Evolutionary conservation across 2,888 invertebrate genomes (phyloP).

Genomic region (Caenorhabditis sinica): DNA sequence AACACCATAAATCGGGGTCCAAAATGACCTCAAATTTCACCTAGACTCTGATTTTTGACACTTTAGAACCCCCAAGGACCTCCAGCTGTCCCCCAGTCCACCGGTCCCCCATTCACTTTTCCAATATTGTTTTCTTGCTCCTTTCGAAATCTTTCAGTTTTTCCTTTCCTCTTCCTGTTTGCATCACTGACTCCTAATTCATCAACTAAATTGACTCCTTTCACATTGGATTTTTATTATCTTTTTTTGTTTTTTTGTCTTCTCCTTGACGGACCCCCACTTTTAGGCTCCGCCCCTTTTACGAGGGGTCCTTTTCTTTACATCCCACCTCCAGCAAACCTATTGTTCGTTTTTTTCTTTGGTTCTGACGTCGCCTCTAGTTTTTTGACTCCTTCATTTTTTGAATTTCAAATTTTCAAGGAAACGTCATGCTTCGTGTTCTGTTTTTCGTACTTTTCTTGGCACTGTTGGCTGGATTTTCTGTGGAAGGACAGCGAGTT

Average conservation of each 20-base stretch:
- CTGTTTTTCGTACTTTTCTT: not conserved
- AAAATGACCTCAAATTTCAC: too few relatives aligned
- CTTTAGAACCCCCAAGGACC: too few relatives aligned
- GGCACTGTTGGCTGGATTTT: not conserved
- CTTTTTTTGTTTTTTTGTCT: conserved; percentile 9
- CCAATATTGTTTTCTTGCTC: too few relatives aligned
- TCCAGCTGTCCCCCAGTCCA: too few relatives aligned
- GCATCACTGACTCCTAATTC: conserved; percentile 27
- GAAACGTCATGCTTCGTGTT: conserved; percentile 15
- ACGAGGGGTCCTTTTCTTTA: not conserved
- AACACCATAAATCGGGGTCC: too few relatives aligned
- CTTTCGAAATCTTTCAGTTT: too few relatives aligned
- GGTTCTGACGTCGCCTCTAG: not conserved
- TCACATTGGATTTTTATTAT: conserved; percentile 13
- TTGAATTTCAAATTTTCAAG: conserved; percentile 3
- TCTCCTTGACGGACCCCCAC: too few relatives aligned
- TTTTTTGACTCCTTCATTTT: not conserved
- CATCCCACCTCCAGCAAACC: not conserved
- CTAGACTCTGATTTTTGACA: too few relatives aligned
- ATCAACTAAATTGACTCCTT: conserved; percentile 52
- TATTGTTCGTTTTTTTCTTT: conserved; percentile 14
- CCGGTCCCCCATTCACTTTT: too few relatives aligned
- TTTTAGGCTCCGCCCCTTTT: conserved; percentile 1
- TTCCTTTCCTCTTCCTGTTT: too few relatives aligned
- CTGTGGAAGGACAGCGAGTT: conserved; percentile 43